These are phyloP conservation scores for Diphyllodes magnificus DNA, from an alignment of 2,113 vertebrate species.

Conservation along the genomic window DNA sequence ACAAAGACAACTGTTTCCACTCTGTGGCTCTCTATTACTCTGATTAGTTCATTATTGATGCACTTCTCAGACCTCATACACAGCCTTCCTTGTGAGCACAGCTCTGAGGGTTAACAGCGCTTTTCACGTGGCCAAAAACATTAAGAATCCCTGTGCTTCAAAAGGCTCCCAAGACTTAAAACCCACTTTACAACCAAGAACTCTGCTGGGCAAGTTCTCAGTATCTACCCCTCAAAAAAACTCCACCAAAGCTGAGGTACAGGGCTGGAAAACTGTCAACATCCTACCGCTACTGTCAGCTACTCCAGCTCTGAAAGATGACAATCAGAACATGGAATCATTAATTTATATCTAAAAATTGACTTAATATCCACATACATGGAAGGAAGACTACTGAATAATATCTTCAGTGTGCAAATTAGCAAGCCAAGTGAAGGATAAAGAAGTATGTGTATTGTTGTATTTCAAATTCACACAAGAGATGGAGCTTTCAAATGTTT, in stretches of 20 bases:
- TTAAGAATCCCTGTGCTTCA: neutral
- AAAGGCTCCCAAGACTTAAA: neutral
- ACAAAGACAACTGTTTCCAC: neutral
- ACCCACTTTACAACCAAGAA: neutral
- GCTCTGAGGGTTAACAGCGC: neutral
- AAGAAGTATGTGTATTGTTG: neutral
- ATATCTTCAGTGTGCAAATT: neutral
- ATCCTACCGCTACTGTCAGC: neutral
- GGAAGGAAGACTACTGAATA: neutral
- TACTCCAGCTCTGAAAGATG: neutral
- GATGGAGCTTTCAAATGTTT: neutral
- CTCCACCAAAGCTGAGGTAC: neutral
- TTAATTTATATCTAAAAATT: neutral
- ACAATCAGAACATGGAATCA: neutral
- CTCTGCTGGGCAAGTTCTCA: neutral
- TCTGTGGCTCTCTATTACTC: neutral
- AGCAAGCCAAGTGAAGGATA: neutral
- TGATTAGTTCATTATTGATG: neutral
- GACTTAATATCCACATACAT: neutral
- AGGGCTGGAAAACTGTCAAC: neutral
- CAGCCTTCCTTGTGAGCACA: neutral
- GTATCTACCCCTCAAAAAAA: neutral
- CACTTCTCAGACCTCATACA: neutral
- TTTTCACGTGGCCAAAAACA: neutral
- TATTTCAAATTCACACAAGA: neutral